phyloP scores from a whole-genome alignment of 2,797 vertebrate species.

The Falco cherrug region DNA sequence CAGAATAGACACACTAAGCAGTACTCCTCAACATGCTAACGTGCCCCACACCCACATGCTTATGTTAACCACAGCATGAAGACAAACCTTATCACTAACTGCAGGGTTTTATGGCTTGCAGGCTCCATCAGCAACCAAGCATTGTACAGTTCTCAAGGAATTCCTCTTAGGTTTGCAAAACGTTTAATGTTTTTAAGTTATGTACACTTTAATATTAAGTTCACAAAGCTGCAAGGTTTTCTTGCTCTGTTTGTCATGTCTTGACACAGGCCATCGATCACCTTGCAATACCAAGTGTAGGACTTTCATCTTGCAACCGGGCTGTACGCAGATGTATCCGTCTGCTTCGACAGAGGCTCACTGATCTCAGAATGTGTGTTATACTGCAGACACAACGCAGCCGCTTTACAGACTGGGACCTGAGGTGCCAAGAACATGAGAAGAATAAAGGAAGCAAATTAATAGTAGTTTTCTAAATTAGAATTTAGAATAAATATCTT shows the following conservation, averaged over 20 bases:
- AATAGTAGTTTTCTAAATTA: not conserved
- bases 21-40: not conserved
- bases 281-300: not conserved
- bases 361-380: not conserved
- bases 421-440: not conserved
- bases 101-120: not conserved
- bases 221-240: not conserved
- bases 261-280: not conserved
- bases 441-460: not conserved
- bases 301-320: not conserved
- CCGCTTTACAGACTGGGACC: not conserved
- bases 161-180: not conserved
- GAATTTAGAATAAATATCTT: not conserved
- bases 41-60: not conserved
- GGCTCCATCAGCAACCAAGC: not conserved
- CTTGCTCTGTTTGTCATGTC: not conserved
- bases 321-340: not conserved
- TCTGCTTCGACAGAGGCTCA: not conserved
- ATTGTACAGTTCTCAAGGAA: not conserved
- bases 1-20: not conserved
- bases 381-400: not conserved
- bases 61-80: not conserved
- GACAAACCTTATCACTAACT: constrained; percentile 11
- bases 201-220: not conserved
- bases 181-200: not conserved